Base-by-base conservation (phyloP, 2,888 invertebrate genomes). In the Tubulanus polymorphus region DNA sequence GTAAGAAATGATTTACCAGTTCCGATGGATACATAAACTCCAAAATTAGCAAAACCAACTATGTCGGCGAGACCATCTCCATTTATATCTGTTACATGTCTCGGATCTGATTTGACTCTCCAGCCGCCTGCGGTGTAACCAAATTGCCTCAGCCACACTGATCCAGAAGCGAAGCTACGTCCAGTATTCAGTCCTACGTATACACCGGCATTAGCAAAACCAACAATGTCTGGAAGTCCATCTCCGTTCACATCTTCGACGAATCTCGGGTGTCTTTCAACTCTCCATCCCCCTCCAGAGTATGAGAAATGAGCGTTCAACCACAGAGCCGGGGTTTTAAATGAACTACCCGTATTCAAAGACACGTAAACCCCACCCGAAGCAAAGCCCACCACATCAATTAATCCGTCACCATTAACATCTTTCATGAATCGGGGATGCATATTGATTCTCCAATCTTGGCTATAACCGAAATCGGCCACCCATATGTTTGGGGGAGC, bases 341-440 rank as follows among this genome's bases (percentile, higher is more conserved):
- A 32, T 29, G 25, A 23, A 27, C 23, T 53, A 10, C 48, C 32
- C 8, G 28, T 37, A 37, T 54, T 54, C 20, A 54, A 35, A n/a
- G 54, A 28, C 30, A 55, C 54, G 29, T 53, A 53, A 26, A 54
- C 48, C 25, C 35, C 54, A 54, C 25, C 37, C 18, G 29, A 26
- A n/a, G 32, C 51, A 54, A 54, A 54, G 20, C 54, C 54, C 1
- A 54, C 51, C 35, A 54, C 48, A 37, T 54, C 54, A 32, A 27
- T 20, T 25, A 53, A 53, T 35, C 54, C 54, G 48, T 54, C 54
- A 27, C 54, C 54, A 51, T 54, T 54, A 29, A 54, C 32, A 54
- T 54, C 54, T 37, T 20, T 27, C 30, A 54, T 20, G 20, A 47
- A 46, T 12, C 51, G 41, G 18, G 51, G 51, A 25, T 51, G 37